A percentile compares a stretch with the other conserved stretches of the same genome.
These are phyloP conservation scores for Choristoneura fumiferana DNA, from an alignment of 1,140 invertebrate genomes.

Conservation along the genomic window DNA sequence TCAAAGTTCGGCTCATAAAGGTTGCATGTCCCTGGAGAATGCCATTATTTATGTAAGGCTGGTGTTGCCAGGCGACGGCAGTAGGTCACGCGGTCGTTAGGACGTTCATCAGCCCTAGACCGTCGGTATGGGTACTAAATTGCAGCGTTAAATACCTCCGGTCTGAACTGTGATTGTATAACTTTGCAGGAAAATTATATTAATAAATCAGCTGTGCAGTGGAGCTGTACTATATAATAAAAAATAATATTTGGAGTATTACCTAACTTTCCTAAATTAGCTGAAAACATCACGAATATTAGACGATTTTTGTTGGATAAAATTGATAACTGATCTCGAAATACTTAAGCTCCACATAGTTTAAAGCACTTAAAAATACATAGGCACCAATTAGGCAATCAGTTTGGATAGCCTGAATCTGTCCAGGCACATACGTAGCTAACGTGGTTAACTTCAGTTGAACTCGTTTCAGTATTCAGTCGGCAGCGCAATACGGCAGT, in stretches of 20 bases:
- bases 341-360: too few species aligned
- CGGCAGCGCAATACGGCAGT: conserved; percentile 19
- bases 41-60: conserved; percentile 13
- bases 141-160: background rate
- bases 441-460: background rate
- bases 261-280: too few species aligned
- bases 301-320: background rate
- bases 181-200: too few species aligned
- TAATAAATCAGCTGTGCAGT: too few species aligned
- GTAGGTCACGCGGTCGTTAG: conserved; percentile 29
- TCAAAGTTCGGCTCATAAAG: background rate
- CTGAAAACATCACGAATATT: background rate
- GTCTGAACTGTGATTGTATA: too few species aligned
- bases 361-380: background rate
- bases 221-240: too few species aligned
- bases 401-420: conserved; percentile 18
- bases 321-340: background rate
- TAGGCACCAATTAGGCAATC: background rate
- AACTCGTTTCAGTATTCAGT: background rate
- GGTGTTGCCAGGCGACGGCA: conserved; percentile 27
- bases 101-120: conserved; percentile 9
- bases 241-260: too few species aligned
- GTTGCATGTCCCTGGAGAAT: background rate
- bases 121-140: background rate
- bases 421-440: conserved; percentile 11